These are phyloP conservation scores for Parazoanthus swiftii DNA, from an alignment of 92 coral and sea anemone genomes.

Conservation along the genomic window DNA sequence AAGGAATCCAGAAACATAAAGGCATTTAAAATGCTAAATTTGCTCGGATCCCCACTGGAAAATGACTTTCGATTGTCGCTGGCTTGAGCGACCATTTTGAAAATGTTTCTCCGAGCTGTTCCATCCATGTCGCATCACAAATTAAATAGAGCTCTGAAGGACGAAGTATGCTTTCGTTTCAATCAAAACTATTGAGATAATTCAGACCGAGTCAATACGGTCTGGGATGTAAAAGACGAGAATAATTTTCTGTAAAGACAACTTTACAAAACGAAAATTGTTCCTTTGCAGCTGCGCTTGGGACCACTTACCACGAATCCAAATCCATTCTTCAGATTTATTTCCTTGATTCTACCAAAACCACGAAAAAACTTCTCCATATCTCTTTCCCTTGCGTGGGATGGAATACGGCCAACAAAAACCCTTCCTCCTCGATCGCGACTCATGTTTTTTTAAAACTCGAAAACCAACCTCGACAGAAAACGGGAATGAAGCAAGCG, in stretches of 20 bases:
- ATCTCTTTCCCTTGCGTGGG: conserved; percentile 77
- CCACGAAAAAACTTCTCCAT: conserved; percentile 89
- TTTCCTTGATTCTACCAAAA: conserved; percentile 89
- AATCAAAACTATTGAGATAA: too few species aligned
- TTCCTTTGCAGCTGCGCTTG: not conserved
- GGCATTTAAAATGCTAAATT: not conserved
- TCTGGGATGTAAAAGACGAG: not conserved
- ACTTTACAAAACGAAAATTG: not conserved
- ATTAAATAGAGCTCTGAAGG: not conserved
- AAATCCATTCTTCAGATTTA: conserved; percentile 90
- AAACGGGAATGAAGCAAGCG: not conserved
- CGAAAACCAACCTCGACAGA: not conserved
- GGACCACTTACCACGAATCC: conserved; percentile 83
- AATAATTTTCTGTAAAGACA: not conserved
- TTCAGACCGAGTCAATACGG: not conserved
- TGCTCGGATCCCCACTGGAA: not conserved
- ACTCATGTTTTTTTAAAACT: conserved; percentile 62
- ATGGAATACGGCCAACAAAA: conserved; percentile 91
- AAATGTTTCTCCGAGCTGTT: not conserved
- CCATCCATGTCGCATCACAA: not conserved
- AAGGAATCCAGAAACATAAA: not conserved
- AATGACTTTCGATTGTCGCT: not conserved
- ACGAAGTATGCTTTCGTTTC: not conserved
- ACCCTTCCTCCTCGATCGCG: conserved; percentile 92
- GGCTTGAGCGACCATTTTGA: conserved; percentile 1